Evolutionary conservation across 2,113 vertebrate species (phyloP).

Genomic region (Falcunculus frontatus): DNA sequence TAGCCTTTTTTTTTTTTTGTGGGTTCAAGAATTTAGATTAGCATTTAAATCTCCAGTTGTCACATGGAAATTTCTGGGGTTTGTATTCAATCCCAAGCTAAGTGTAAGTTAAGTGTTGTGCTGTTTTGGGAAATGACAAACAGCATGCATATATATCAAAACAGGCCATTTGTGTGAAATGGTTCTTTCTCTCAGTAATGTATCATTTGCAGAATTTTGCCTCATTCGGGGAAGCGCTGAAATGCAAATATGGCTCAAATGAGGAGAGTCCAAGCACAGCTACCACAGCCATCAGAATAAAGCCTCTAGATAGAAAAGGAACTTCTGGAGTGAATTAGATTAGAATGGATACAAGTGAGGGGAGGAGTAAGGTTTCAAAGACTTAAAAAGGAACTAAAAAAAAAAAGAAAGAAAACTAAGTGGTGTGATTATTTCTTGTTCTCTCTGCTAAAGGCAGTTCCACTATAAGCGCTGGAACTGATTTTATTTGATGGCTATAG

Average conservation of each 20-base stretch:
- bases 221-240: background rate
- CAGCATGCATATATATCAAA: accelerated
- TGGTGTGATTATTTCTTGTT: background rate
- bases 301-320: background rate
- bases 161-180: background rate
- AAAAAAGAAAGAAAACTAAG: background rate
- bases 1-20: background rate
- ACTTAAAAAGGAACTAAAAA: background rate
- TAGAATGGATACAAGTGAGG: background rate
- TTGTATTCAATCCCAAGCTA: background rate
- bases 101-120: background rate
- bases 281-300: background rate
- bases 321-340: background rate
- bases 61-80: background rate
- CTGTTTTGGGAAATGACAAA: background rate
- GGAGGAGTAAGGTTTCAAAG: background rate
- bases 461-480: background rate
- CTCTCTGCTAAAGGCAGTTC: background rate
- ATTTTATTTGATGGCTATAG: background rate
- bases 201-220: background rate
- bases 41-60: background rate
- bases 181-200: background rate
- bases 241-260: background rate
- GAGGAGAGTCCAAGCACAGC: background rate
- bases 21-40: background rate